Conservation (phyloP, 2,797 vertebrate species). For the Dermochelys coriacea region DNA sequence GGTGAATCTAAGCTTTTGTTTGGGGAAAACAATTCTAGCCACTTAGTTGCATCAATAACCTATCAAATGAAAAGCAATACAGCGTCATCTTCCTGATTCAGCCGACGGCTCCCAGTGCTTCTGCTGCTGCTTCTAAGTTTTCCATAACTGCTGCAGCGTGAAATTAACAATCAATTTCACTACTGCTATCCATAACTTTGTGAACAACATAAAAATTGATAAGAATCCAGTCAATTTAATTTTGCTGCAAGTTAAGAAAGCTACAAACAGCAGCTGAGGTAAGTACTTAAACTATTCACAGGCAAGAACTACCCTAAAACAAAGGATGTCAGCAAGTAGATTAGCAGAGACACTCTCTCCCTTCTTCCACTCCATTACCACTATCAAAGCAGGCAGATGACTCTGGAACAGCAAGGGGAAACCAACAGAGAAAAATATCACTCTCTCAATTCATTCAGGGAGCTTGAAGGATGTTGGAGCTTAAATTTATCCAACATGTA, state of each 20-base stretch:
- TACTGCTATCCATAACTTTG: not conserved
- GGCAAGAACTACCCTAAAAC: not conserved
- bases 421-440: not conserved
- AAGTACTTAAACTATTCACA: not conserved
- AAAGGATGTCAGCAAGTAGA: not conserved
- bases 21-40: not conserved
- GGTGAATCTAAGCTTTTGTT: not conserved
- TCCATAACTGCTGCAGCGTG: not conserved
- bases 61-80: not conserved
- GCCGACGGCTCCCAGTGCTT: rapidly evolving
- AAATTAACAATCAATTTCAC: not conserved
- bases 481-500: not conserved
- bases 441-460: not conserved
- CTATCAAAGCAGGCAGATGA: not conserved
- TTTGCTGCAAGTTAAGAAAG: rapidly evolving
- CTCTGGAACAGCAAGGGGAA: not conserved
- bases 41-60: not conserved
- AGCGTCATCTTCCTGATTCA: not conserved
- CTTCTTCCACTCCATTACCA: not conserved
- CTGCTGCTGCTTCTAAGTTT: not conserved
- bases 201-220: not conserved
- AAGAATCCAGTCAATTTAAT: not conserved
- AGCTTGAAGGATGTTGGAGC: not conserved
- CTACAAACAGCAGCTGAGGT: not conserved
- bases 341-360: not conserved